phyloP scores from a whole-genome alignment of 2,113 vertebrate species.

The Misgurnus mizolepis region DNA sequence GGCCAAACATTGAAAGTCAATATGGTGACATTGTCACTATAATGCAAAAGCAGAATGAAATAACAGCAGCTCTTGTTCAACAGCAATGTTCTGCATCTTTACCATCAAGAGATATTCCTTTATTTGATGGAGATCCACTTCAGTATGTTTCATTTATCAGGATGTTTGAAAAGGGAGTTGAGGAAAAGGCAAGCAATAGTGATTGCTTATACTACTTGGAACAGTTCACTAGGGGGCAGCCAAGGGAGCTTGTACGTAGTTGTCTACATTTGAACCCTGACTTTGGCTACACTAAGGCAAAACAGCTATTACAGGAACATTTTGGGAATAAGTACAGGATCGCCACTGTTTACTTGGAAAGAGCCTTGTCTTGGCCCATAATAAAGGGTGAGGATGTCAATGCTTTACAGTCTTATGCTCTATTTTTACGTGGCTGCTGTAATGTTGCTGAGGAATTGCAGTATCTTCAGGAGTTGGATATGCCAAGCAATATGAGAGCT shows the following conservation, averaged over 20 bases:
- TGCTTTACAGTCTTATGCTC: constrained; percentile 13
- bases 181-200: too few species aligned
- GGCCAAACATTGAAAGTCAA: neutral
- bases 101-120: too few species aligned
- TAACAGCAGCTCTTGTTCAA: too few species aligned
- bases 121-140: too few species aligned
- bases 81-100: too few species aligned
- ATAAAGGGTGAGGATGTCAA: constrained; percentile 30
- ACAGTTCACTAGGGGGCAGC: too few species aligned
- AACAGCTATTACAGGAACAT: neutral
- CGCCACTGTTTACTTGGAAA: constrained; percentile 16
- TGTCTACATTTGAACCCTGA: constrained; percentile 16
- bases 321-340: constrained; percentile 27
- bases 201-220: too few species aligned
- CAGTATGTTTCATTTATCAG: too few species aligned
- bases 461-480: constrained; percentile 23
- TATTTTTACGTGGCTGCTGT: constrained; percentile 22
- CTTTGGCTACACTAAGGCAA: constrained; percentile 7
- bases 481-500: constrained; percentile 1
- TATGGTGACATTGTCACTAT: too few species aligned
- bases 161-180: too few species aligned
- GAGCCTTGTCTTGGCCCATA: constrained; percentile 7
- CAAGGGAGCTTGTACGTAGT: neutral
- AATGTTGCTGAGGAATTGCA: constrained; percentile 7
- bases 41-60: too few species aligned